Base-by-base conservation (phyloP, 1,140 invertebrate species). In the Armadillidium nasatum region DNA sequence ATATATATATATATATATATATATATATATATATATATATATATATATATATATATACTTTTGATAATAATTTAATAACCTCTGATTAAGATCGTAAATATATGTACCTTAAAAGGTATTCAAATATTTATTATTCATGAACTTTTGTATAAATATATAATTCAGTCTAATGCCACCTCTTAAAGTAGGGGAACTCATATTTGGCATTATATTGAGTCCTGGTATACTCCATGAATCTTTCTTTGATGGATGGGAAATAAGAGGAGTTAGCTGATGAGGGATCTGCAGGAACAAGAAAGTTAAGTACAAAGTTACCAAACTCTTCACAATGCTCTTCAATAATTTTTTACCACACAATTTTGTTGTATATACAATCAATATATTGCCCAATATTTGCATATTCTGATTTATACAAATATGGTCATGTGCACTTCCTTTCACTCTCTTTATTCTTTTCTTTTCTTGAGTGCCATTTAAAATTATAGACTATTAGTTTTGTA, bases 21-120 rank as follows among this genome's bases (percentile, higher is more conserved):
- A 19, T 13, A 43, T 21, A 72, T 19, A n/a, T 33, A 46, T n/a
- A 15, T n/a, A 33, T 10, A 44, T 71, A n/a, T 22, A 21, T 19
- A 67, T 67, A 21, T 19, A 22, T 22, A 67, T 67, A 67, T 67
- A 67, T 67, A 67, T 67, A 67, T 67, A 67, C 6, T 6, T 33
- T 33, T 33, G 33, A 33, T 33, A 33, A 33, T 33, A 33, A 33
- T 33, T 33, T 33, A 33, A 6, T 6, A 33, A 1, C 33, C 33
- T 33, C 33, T 33, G 33, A 33, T 33, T 33, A 33, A 33, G 33
- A 33, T 33, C 33, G 1, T 33, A 33, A 6, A 33, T 33, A 33
- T 33, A 33, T 33, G 6, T 33, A 33, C 33, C 33, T 33, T 33
- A 33, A 33, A 33, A 33, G 33, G 33, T 33, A 33, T 33, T 33